Evolutionary conservation across 2,888 invertebrate genomes (phyloP).

Genomic region (Andrena marginata): DNA sequence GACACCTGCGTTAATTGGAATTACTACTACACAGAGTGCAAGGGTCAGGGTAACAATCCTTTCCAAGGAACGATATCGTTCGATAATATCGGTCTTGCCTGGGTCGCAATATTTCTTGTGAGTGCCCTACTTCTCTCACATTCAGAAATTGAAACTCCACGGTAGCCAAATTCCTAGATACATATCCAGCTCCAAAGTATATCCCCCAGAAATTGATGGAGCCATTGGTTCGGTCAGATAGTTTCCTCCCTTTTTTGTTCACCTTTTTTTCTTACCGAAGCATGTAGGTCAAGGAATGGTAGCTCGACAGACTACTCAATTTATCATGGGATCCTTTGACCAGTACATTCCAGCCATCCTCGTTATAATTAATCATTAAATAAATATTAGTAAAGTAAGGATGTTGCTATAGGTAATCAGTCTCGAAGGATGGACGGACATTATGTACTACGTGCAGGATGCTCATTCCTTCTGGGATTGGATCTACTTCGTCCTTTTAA

Average conservation of each 20-base stretch:
- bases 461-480: slow-evolving; percentile 99
- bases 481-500: slow-evolving; percentile 99
- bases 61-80: slow-evolving; percentile 99
- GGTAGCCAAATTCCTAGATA: slow-evolving; percentile 23
- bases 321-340: not conserved
- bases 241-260: not conserved
- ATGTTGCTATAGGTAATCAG: slow-evolving; percentile 94
- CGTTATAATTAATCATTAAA: not conserved
- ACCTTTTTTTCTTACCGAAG: not conserved
- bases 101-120: slow-evolving; percentile 99
- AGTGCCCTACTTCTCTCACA: slow-evolving; percentile 83
- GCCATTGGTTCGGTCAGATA: not conserved
- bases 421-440: slow-evolving; percentile 99
- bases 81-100: slow-evolving; percentile 99
- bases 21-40: slow-evolving; percentile 98
- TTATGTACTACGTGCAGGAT: slow-evolving; percentile 99
- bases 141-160: slow-evolving; percentile 20
- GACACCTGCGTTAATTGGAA: slow-evolving; percentile 99
- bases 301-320: not conserved
- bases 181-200: slow-evolving; percentile 5
- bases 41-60: slow-evolving; percentile 96
- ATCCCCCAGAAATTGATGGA: not conserved
- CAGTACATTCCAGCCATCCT: not conserved
- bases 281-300: not conserved
- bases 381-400: not conserved